phyloP scores from a whole-genome alignment of 2,113 vertebrate genomes.

The Stegostoma tigrinum region DNA sequence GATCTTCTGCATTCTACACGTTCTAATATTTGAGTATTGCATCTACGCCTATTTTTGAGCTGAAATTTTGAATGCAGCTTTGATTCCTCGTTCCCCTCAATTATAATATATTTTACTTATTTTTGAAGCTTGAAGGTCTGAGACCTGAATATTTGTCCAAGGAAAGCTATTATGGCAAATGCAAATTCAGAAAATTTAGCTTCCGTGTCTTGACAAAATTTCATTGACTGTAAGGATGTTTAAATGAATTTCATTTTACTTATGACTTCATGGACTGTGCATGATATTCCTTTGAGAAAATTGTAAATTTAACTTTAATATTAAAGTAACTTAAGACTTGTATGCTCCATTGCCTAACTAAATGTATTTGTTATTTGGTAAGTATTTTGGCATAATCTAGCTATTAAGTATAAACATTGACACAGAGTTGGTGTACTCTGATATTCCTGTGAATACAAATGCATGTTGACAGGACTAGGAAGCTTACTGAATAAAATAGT shows the following conservation, averaged over 20 bases:
- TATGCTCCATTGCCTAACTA: neutral
- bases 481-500: neutral
- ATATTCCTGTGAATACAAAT: neutral
- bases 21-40: neutral
- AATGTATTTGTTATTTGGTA: neutral
- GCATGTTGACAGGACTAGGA: neutral
- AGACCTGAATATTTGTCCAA: neutral
- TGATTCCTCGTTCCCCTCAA: neutral
- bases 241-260: constrained; percentile 3
- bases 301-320: neutral
- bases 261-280: neutral
- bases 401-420: neutral
- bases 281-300: neutral
- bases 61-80: neutral
- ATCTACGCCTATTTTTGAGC: neutral
- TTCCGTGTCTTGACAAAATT: neutral
- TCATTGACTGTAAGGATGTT: neutral
- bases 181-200: neutral
- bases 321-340: neutral
- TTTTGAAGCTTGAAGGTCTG: neutral
- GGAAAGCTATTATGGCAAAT: neutral
- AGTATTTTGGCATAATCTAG: constrained; percentile 4
- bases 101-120: neutral
- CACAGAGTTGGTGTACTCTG: neutral
- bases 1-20: neutral